Conservation (phyloP, 1,140 invertebrate genomes). For the Drosophila micromelanica region DNA sequence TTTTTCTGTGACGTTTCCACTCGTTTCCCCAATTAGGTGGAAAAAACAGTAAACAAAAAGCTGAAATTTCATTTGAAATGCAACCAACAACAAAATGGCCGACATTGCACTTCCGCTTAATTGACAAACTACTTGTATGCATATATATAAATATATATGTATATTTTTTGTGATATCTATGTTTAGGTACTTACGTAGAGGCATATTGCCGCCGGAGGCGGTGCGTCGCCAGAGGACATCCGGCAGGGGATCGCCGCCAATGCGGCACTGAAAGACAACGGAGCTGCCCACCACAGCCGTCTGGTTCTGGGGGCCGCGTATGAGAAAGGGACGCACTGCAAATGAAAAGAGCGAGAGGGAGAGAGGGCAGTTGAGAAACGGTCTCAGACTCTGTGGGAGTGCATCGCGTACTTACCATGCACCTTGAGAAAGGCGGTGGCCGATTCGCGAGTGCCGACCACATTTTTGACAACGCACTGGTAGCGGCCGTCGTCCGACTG, state of each 20-base stretch:
- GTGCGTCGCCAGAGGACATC: slow-evolving; percentile 90
- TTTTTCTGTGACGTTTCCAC: slow-evolving; percentile 37
- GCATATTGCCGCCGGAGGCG: slow-evolving; percentile 89
- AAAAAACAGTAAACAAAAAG: slow-evolving; percentile 61
- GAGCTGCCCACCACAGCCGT: slow-evolving; percentile 89
- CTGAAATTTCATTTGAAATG: slow-evolving; percentile 76
- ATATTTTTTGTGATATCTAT: background rate
- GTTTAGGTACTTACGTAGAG: slow-evolving; percentile 85
- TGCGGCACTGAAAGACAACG: slow-evolving; percentile 92
- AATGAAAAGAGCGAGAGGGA: background rate
- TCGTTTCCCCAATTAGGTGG: background rate
- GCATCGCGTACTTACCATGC: slow-evolving; percentile 87
- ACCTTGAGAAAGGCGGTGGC: slow-evolving; percentile 90
- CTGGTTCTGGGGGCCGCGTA: slow-evolving; percentile 90
- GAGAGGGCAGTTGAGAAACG: background rate
- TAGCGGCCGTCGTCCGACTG: slow-evolving; percentile 93
- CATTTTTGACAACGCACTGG: slow-evolving; percentile 93
- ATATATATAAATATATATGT: slow-evolving; percentile 3
- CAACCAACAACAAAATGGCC: slow-evolving; percentile 58
- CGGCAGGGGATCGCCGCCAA: slow-evolving; percentile 91
- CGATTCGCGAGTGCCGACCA: slow-evolving; percentile 92
- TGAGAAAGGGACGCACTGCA: slow-evolving; percentile 92
- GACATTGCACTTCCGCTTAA: slow-evolving; percentile 66
- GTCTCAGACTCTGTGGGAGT: background rate
- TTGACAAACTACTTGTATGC: slow-evolving; percentile 48